Conservation (phyloP, 2,888 invertebrate genomes). For the Chrysolina americana region DNA sequence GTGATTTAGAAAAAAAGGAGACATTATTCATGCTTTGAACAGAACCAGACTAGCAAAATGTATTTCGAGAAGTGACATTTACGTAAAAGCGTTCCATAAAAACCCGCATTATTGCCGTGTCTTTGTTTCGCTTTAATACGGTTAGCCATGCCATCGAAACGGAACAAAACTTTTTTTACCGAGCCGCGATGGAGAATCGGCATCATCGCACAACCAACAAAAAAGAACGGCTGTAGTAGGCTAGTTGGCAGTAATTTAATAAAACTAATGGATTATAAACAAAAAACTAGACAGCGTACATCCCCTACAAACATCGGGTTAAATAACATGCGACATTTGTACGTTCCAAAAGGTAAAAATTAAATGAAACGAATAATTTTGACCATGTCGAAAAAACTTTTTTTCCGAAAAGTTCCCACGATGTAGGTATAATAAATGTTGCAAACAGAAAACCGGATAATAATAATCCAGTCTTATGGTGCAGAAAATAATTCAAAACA, state of each 20-base stretch:
- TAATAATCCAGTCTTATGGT: too few species aligned
- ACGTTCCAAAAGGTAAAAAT: too few species aligned
- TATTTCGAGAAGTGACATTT: conserved; percentile 4
- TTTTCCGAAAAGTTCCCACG: too few species aligned
- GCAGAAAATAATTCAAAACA: too few species aligned
- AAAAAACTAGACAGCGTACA: not conserved
- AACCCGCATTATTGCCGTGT: conserved; percentile 20
- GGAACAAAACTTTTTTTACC: not conserved
- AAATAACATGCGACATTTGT: too few species aligned
- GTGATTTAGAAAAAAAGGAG: not conserved
- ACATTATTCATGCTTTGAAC: conserved; percentile 1
- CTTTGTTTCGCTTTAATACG: conserved; percentile 40
- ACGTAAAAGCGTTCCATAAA: conserved; percentile 12
- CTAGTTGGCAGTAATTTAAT: not conserved
- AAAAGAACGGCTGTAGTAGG: not conserved
- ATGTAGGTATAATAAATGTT: too few species aligned
- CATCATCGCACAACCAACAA: not conserved
- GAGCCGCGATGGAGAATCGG: not conserved
- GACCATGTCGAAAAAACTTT: too few species aligned
- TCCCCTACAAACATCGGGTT: too few species aligned
- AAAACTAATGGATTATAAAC: not conserved
- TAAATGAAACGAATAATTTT: too few species aligned
- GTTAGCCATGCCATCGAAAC: conserved; percentile 28
- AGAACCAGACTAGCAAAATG: conserved; percentile 4
- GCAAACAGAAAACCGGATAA: too few species aligned